Percentiles rank a stretch among this genome's conserved stretches.
phyloP scores from a whole-genome alignment of 2,113 vertebrate genomes.

The Pseudolaguvia tuberculata region DNA sequence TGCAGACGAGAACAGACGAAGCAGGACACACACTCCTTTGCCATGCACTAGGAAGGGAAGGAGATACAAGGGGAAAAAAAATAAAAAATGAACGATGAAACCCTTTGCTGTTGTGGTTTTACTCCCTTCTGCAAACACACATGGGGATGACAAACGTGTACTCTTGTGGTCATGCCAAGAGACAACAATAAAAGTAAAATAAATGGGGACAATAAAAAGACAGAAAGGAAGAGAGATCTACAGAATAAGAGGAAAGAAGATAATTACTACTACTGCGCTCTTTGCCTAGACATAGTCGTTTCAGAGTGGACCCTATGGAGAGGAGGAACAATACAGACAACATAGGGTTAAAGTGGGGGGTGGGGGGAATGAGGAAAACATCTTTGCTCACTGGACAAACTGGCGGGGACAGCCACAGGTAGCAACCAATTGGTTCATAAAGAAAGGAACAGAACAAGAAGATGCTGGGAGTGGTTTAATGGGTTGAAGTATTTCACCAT shows the following conservation, averaged over 20 bases:
- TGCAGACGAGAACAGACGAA: constrained; percentile 55
- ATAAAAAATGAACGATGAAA: constrained; percentile 46
- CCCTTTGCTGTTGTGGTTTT: constrained; percentile 42
- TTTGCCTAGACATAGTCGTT: constrained; percentile 98
- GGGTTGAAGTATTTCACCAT: background rate
- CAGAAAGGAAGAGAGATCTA: constrained; percentile 65
- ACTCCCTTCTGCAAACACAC: constrained; percentile 49
- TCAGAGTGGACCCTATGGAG: constrained; percentile 87
- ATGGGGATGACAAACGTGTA: constrained; percentile 47
- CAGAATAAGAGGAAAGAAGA: constrained; percentile 71
- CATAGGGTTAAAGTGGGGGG: constrained; percentile 77
- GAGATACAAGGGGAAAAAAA: constrained; percentile 24
- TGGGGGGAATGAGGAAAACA: constrained; percentile 72
- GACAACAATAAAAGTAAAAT: constrained; percentile 70
- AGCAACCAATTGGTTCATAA: constrained; percentile 65
- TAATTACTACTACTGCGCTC: constrained; percentile 97
- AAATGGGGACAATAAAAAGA: constrained; percentile 65
- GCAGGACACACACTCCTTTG: constrained; percentile 47
- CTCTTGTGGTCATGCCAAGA: constrained; percentile 68
- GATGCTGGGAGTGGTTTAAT: constrained; percentile 43
- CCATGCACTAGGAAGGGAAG: constrained; percentile 60
- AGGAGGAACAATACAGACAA: constrained; percentile 93
- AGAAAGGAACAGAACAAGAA: constrained; percentile 57
- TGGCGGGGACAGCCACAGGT: constrained; percentile 81
- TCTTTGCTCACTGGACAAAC: constrained; percentile 72